Percentiles rank a stretch among this genome's conserved stretches.
These are phyloP conservation scores for Tryphoninae sp. DNA, from an alignment of 2,888 invertebrate species.

Conservation along the genomic window DNA sequence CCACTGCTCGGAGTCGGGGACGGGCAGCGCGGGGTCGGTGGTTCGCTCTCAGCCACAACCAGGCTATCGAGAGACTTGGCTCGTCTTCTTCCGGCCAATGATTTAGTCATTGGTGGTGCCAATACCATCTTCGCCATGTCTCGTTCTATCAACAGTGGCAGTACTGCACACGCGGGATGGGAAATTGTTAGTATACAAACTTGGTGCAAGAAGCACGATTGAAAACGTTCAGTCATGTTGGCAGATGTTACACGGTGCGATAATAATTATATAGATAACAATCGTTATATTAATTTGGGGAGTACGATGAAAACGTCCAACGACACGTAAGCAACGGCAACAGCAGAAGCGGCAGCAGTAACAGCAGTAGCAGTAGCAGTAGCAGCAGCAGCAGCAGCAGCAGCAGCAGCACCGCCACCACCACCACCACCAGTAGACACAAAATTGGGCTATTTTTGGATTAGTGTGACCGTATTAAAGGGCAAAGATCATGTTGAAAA, in stretches of 20 bases:
- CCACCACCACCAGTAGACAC: not conserved
- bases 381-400: not conserved
- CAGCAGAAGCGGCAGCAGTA: constrained; percentile 25
- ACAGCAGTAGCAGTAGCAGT: not conserved
- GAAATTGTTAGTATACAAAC: constrained; percentile 39
- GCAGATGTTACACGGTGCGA: constrained; percentile 57
- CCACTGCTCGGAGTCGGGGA: constrained; percentile 95
- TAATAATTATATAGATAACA: constrained; percentile 11
- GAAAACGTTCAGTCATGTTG: not conserved
- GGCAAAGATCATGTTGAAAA: constrained; percentile 47
- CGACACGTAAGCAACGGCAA: constrained; percentile 34
- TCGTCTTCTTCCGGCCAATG: constrained; percentile 74
- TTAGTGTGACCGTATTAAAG: constrained; percentile 40
- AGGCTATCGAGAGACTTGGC: constrained; percentile 80
- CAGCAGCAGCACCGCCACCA: not conserved
- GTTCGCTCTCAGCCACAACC: constrained; percentile 81
- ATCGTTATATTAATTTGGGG: constrained; percentile 12
- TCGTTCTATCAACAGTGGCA: constrained; percentile 80
- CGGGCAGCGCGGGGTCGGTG: constrained; percentile 88
- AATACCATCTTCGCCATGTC: constrained; percentile 79
- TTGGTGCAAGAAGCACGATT: constrained; percentile 50
- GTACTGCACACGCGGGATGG: constrained; percentile 71
- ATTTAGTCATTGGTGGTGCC: constrained; percentile 63
- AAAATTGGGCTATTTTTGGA: constrained; percentile 41
- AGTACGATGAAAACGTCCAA: not conserved